A percentile compares a stretch with the other conserved stretches of the same genome.
Evolutionary conservation across 2,888 invertebrate genomes (phyloP).

Genomic region (Antitype chi): DNA sequence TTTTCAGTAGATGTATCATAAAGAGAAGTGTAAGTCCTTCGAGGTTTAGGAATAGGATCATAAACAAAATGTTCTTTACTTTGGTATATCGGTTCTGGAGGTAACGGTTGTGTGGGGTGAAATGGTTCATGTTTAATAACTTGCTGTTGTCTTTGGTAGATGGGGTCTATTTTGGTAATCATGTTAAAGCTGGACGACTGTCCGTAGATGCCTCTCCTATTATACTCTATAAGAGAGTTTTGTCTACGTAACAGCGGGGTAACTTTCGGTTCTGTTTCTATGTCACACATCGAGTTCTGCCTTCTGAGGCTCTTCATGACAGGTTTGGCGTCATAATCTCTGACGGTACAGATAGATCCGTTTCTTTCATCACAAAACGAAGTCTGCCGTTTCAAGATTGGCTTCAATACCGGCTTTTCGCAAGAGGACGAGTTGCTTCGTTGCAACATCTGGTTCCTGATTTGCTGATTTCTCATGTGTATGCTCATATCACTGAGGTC

Average conservation of each 20-base stretch:
- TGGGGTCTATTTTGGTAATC: conserved; percentile 90
- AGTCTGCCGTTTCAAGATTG: conserved; percentile 88
- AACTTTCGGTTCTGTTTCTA: conserved; percentile 90
- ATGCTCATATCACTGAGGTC: conserved; percentile 85
- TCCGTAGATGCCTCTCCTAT: conserved; percentile 87
- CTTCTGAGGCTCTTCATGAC: conserved; percentile 83
- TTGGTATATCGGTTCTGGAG: conserved; percentile 89
- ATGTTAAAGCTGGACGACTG: conserved; percentile 88
- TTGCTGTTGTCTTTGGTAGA: conserved; percentile 90
- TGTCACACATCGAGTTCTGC: conserved; percentile 89
- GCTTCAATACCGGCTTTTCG: conserved; percentile 86
- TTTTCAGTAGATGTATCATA: conserved; percentile 88
- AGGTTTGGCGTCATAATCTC: conserved; percentile 87
- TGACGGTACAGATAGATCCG: conserved; percentile 85
- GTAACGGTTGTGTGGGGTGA: conserved; percentile 88
- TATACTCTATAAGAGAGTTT: conserved; percentile 89
- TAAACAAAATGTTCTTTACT: conserved; percentile 88
- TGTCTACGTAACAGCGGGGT: conserved; percentile 89
- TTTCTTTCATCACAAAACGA: conserved; percentile 89
- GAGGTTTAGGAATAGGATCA: conserved; percentile 89
- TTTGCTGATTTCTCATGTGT: conserved; percentile 86
- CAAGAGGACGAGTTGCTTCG: conserved; percentile 89
- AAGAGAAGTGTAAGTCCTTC: conserved; percentile 87
- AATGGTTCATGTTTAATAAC: conserved; percentile 88
- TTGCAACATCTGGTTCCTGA: conserved; percentile 87